Evolutionary conservation across 1,140 invertebrate genomes (phyloP).

Genomic region (Periplaneta americana): DNA sequence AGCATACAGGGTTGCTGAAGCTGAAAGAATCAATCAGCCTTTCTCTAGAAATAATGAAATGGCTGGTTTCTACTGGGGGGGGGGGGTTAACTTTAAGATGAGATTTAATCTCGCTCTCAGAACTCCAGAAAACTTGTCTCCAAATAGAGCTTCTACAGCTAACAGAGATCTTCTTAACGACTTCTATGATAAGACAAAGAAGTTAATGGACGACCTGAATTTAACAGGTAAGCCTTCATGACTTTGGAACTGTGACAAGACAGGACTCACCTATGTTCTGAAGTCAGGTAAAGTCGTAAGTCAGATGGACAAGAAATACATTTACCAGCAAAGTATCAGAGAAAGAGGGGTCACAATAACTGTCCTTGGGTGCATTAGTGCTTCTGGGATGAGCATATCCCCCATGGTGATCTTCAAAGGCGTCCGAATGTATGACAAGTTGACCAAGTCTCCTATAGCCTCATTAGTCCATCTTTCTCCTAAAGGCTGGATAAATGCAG

Average conservation of each 20-base stretch:
- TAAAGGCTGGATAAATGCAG: constrained; percentile 35
- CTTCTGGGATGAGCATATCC: constrained; percentile 28
- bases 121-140: not conserved
- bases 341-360: not conserved
- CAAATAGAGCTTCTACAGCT: not conserved
- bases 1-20: not conserved
- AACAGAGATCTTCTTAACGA: not conserved
- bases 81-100: not conserved
- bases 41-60: not conserved
- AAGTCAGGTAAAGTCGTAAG: not conserved
- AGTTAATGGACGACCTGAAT: not conserved
- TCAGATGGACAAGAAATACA: too few relatives aligned
- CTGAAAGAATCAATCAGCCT: not conserved
- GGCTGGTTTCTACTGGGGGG: not conserved
- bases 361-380: constrained; percentile 24
- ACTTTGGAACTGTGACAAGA: not conserved
- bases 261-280: not conserved
- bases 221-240: not conserved
- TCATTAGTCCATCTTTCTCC: constrained; percentile 28
- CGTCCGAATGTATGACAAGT: constrained; percentile 29
- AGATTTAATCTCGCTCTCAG: not conserved
- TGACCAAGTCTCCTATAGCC: constrained; percentile 29
- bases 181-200: not conserved
- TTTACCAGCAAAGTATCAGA: too few relatives aligned
- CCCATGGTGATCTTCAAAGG: constrained; percentile 38